phyloP scores from a whole-genome alignment of 2,113 vertebrate genomes.

The Cavia porcellus region DNA sequence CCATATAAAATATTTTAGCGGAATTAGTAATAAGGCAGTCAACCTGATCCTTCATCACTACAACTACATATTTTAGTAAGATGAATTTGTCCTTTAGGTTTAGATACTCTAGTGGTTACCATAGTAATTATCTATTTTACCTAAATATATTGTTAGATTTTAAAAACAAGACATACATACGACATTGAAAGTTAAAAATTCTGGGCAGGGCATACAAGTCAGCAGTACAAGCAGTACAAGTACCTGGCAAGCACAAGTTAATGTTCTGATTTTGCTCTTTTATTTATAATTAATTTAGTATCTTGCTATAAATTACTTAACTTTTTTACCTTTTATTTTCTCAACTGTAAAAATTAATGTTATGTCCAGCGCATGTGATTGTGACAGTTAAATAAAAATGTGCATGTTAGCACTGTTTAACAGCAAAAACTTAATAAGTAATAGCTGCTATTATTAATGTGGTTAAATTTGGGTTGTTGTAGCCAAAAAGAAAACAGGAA shows the following conservation, averaged over 20 bases:
- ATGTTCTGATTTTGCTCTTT: background rate
- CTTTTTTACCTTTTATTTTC: slow-evolving; percentile 26
- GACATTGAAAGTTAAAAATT: background rate
- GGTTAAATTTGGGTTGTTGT: slow-evolving; percentile 33
- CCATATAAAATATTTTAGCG: slow-evolving; percentile 33
- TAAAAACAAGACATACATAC: slow-evolving; percentile 17
- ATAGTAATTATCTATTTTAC: slow-evolving; percentile 17
- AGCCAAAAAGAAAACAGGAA: background rate
- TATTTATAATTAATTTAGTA: slow-evolving; percentile 34
- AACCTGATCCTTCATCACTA: background rate
- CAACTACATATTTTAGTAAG: background rate
- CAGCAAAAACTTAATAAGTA: background rate
- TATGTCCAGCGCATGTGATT: background rate
- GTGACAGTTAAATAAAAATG: slow-evolving; percentile 42
- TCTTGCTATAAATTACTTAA: background rate
- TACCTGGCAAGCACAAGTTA: background rate
- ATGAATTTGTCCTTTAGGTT: slow-evolving; percentile 10
- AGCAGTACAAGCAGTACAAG: too few relatives aligned
- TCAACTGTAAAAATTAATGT: slow-evolving; percentile 19
- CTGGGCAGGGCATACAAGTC: too few relatives aligned
- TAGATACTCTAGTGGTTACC: background rate
- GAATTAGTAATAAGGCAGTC: background rate
- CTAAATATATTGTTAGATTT: slow-evolving; percentile 33
- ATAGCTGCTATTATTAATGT: slow-evolving; percentile 27
- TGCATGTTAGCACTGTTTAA: slow-evolving; percentile 13